Base-by-base conservation (phyloP, 2,797 vertebrate genomes). In the Urocyon cinereoargenteus region DNA sequence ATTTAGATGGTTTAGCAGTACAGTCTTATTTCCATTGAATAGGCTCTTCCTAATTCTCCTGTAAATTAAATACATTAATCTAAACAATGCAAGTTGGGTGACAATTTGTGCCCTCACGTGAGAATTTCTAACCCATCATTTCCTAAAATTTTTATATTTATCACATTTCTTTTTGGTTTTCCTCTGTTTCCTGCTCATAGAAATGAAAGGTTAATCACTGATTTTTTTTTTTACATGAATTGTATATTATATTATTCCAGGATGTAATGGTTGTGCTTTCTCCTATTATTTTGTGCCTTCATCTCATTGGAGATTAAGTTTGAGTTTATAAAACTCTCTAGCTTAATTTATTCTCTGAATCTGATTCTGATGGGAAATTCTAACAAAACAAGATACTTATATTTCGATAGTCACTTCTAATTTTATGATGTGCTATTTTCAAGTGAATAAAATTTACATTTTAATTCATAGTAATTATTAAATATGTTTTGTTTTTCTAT, bases 361-460 rank as follows among this genome's bases (percentile, higher is more conserved):
- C 45, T 36, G 11, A 94, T 91, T 72, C 73, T 72, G 21, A 59
- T 72, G 22, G 12, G 22, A 53, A 53, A n/a, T 84, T 84, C 89
- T 75, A 79, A n/a, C 9, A 73, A 92, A 82, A 31, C 51, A 68
- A 45, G 89, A 64, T 57, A 57, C 6, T 86, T 78, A 22, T 9
- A 93, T 86, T 86, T 96, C 1, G 70, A 6, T 66, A 86, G 53
- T 18, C 36, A 68, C 51, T 82, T 19, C 14, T 87, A 86, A 75
- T 94, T 96, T 8, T 12, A 59, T 86, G 6, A 61, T 45, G 18
- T 36, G 36, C 4, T 66, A 57, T 90, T 82, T 70, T 70, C 53
- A 75, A 79, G 21, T 66, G 66, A 91, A 86, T 92, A 82, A 64
- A 51, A 93, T 88, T 70, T 88, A 26, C 2, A 51, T 53, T 94